These are phyloP conservation scores for Cryptotermes secundus DNA, from an alignment of 1,140 invertebrate species.

Conservation along the genomic window DNA sequence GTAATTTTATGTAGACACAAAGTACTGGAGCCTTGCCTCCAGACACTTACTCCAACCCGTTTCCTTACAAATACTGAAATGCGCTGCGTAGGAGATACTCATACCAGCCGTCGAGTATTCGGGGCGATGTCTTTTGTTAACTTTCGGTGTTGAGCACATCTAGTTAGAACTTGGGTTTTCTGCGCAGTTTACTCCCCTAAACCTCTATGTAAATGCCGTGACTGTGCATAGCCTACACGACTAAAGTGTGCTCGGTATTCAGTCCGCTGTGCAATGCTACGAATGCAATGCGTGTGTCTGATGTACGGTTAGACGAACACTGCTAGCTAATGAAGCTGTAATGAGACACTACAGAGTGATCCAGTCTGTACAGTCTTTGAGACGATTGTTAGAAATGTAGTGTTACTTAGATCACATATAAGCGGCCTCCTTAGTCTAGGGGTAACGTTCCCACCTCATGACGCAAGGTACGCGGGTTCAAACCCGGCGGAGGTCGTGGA, in stretches of 20 bases:
- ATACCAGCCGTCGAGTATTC: background rate
- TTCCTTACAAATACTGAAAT: background rate
- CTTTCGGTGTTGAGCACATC: background rate
- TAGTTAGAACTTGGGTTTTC: background rate
- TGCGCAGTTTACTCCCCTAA: background rate
- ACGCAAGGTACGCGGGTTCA: too few relatives aligned
- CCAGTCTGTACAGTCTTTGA: background rate
- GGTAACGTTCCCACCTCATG: too few relatives aligned
- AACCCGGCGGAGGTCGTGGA: too few relatives aligned
- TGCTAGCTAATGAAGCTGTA: background rate
- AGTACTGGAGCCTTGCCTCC: background rate
- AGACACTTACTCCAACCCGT: background rate
- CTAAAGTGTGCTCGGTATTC: background rate
- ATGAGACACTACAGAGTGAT: background rate
- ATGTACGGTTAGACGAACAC: background rate
- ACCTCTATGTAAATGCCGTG: background rate
- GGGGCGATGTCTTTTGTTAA: slow-evolving; percentile 6
- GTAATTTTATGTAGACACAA: background rate
- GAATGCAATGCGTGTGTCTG: background rate
- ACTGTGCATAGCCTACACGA: background rate
- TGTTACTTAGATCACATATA: too few relatives aligned
- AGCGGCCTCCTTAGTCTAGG: too few relatives aligned
- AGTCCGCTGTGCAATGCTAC: background rate
- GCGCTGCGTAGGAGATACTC: background rate
- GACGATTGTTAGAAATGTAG: background rate